These are phyloP conservation scores for Ciconia boyciana DNA, from an alignment of 2,113 vertebrate genomes.

Conservation along the genomic window DNA sequence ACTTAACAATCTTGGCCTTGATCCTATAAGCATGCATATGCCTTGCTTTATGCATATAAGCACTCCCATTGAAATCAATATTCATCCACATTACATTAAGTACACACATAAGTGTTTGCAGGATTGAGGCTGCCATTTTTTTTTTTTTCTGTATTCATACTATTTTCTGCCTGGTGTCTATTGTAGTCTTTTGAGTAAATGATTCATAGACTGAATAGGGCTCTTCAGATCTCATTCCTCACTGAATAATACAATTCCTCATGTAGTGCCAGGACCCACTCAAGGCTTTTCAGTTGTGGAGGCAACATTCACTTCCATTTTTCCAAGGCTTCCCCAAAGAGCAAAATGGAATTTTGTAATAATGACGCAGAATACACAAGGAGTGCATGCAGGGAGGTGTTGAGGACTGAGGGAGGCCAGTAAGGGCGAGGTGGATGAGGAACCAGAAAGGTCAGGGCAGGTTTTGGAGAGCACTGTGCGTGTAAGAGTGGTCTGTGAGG, in stretches of 20 bases:
- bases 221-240: slow-evolving; percentile 47
- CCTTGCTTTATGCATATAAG: slow-evolving; percentile 44
- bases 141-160: background rate
- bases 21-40: slow-evolving; percentile 34
- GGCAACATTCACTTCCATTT: background rate
- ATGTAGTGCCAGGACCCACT: slow-evolving; percentile 4
- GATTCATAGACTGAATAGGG: background rate
- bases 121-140: background rate
- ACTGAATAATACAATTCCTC: slow-evolving; percentile 24
- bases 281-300: slow-evolving; percentile 21
- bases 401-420: background rate
- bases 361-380: background rate
- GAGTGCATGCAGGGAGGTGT: background rate
- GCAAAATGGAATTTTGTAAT: background rate
- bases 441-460: background rate
- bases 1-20: slow-evolving; percentile 56
- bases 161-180: slow-evolving; percentile 24
- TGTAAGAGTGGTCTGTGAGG: background rate
- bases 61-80: slow-evolving; percentile 51
- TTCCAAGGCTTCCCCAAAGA: background rate
- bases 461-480: background rate
- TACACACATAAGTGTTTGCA: slow-evolving; percentile 22
- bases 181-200: slow-evolving; percentile 45
- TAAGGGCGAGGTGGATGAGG: background rate
- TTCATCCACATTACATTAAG: slow-evolving; percentile 47